Evolutionary conservation across 2,888 invertebrate species (phyloP).

Genomic region (Volucella zonaria): DNA sequence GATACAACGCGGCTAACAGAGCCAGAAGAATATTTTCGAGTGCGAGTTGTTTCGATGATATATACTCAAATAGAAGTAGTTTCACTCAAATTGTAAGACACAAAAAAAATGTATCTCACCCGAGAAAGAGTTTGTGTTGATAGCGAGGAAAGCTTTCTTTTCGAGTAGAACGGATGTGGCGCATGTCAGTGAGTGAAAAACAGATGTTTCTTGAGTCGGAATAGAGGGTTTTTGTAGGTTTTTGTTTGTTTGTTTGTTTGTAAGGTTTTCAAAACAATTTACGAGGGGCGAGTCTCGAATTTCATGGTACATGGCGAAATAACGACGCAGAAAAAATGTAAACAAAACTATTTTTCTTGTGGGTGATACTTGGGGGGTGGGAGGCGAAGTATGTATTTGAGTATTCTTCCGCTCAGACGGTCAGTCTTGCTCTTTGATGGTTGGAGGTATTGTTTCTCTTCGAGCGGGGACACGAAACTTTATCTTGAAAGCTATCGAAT

Average conservation of each 20-base stretch:
- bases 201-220: slow-evolving; percentile 47
- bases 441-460: slow-evolving; percentile 33
- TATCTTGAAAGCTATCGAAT: slow-evolving; percentile 17
- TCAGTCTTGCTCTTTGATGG: background rate
- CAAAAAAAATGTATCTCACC: slow-evolving; percentile 33
- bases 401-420: slow-evolving; percentile 23
- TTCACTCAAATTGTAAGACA: slow-evolving; percentile 45
- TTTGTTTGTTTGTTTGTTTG: slow-evolving; percentile 10
- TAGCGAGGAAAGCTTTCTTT: slow-evolving; percentile 45
- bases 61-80: slow-evolving; percentile 48
- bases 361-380: background rate
- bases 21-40: slow-evolving; percentile 71
- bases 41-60: slow-evolving; percentile 51
- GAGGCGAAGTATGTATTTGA: slow-evolving; percentile 8
- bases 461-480: background rate
- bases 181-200: slow-evolving; percentile 53
- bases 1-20: slow-evolving; percentile 71
- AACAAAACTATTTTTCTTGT: slow-evolving; percentile 62
- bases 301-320: slow-evolving; percentile 23
- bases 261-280: slow-evolving; percentile 35
- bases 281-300: slow-evolving; percentile 63
- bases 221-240: background rate
- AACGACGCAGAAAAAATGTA: slow-evolving; percentile 65
- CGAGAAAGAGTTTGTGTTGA: background rate
- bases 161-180: slow-evolving; percentile 9